These are phyloP conservation scores for Ischnura elegans DNA, from an alignment of 2,888 invertebrate species.

Conservation along the genomic window DNA sequence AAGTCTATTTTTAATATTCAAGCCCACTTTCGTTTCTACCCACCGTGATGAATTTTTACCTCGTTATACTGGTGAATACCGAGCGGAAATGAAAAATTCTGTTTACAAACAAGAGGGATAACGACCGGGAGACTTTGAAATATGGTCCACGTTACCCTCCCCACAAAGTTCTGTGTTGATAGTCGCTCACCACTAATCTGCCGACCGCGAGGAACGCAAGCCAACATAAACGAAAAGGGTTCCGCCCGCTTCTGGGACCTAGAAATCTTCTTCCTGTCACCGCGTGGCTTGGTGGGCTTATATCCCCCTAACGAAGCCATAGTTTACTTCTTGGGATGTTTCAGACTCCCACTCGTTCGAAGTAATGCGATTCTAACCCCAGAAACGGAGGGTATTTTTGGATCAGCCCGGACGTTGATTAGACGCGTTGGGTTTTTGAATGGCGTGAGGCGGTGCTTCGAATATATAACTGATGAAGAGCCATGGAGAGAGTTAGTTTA, in stretches of 20 bases:
- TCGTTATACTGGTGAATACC: constrained; percentile 9
- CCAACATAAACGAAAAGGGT: constrained; percentile 46
- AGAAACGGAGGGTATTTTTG: not conserved
- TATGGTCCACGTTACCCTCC: constrained; percentile 28
- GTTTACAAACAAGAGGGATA: constrained; percentile 63
- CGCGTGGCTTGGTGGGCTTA: not conserved
- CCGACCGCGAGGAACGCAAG: constrained; percentile 36
- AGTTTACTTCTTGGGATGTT: not conserved
- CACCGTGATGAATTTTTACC: constrained; percentile 41
- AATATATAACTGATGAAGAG: not conserved
- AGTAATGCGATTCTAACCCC: not conserved
- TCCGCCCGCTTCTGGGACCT: not conserved
- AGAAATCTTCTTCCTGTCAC: not conserved
- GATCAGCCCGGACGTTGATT: not conserved
- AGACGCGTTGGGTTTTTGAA: not conserved
- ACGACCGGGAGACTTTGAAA: constrained; percentile 42
- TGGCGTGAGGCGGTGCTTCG: not conserved
- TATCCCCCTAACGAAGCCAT: constrained; percentile 57
- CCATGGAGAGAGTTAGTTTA: too few species aligned
- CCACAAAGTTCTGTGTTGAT: constrained; percentile 47
- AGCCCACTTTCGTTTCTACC: not conserved
- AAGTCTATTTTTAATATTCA: not conserved
- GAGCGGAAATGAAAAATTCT: constrained; percentile 55
- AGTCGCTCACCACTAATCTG: constrained; percentile 22
- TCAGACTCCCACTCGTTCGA: not conserved